These are phyloP conservation scores for Noctua pronuba DNA, from an alignment of 2,888 invertebrate genomes.

Conservation along the genomic window DNA sequence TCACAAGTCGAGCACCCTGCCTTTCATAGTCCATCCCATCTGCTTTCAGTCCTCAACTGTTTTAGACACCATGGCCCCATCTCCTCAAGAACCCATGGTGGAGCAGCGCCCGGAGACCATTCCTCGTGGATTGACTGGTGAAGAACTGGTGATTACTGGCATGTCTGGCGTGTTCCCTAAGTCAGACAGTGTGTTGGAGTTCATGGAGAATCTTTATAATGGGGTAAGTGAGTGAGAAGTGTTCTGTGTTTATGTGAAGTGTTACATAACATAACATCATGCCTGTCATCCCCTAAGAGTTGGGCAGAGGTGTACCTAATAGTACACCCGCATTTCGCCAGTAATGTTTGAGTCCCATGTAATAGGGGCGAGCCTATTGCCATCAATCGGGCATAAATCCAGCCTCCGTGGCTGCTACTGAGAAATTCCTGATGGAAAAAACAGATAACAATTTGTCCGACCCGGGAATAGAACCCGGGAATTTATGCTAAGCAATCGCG, in stretches of 20 bases:
- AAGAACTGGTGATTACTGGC: conserved; percentile 90
- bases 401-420: background rate
- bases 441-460: no score
- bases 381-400: no score
- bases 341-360: no score
- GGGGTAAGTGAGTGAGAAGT: conserved; percentile 77
- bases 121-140: conserved; percentile 75
- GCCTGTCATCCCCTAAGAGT: no score
- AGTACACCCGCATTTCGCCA: no score
- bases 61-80: conserved; percentile 36
- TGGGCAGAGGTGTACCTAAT: no score
- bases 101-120: conserved; percentile 29
- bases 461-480: no score
- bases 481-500: background rate
- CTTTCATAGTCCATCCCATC: background rate
- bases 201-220: conserved; percentile 91
- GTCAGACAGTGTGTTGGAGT: conserved; percentile 91
- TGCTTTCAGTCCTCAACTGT: background rate
- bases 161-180: conserved; percentile 92
- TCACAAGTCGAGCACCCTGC: background rate
- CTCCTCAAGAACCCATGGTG: conserved; percentile 43
- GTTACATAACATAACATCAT: no score
- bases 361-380: no score
- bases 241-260: background rate
- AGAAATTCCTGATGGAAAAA: background rate